Conservation (phyloP, 2,113 vertebrate genomes). For the Chinchilla lanigera region DNA sequence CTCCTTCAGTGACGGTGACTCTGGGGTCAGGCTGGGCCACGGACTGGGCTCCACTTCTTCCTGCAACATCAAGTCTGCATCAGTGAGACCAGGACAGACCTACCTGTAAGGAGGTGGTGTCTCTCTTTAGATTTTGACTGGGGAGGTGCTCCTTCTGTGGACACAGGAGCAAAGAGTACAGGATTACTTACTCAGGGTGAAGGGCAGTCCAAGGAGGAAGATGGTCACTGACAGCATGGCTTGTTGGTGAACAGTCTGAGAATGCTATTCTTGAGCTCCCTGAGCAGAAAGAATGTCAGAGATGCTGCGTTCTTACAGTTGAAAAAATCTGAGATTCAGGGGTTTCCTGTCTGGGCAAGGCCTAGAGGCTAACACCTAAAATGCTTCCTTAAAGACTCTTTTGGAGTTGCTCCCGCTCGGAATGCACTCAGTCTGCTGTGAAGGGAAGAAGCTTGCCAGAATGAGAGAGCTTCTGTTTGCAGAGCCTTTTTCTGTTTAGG, state of each 20-base stretch:
- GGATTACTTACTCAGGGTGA: conserved; percentile 55
- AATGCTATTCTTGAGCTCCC: neutral
- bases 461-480: neutral
- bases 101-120: neutral
- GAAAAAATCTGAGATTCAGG: neutral
- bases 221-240: conserved; percentile 7
- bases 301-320: neutral
- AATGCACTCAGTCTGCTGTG: neutral
- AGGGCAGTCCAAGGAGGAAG: conserved; percentile 39
- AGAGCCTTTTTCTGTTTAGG: neutral
- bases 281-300: neutral
- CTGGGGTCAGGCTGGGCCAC: conserved; percentile 21
- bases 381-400: neutral
- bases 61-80: conserved; percentile 41
- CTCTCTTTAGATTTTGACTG: neutral
- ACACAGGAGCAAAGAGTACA: neutral
- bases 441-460: neutral
- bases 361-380: neutral
- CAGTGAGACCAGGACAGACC: neutral
- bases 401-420: neutral
- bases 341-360: neutral
- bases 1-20: neutral
- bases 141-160: neutral
- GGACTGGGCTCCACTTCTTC: conserved; percentile 34
- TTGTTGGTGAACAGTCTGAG: neutral